A percentile compares a stretch with the other conserved stretches of the same genome.
phyloP scores from a whole-genome alignment of 2,113 vertebrate genomes.

The Prinia subflava region DNA sequence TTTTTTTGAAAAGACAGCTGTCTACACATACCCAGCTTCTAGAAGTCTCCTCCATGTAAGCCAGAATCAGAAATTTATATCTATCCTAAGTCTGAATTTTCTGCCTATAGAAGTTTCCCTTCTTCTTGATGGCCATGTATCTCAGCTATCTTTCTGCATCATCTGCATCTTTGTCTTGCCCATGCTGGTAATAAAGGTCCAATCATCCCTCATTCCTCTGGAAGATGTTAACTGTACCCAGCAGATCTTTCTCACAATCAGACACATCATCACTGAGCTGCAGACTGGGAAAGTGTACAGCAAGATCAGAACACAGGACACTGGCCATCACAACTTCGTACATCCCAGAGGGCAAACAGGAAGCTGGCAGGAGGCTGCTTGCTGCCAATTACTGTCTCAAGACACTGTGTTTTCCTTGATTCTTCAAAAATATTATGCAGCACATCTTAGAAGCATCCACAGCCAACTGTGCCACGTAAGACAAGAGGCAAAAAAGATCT shows the following conservation, averaged over 20 bases:
- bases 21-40: not conserved
- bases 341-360: not conserved
- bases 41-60: not conserved
- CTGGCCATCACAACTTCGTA: not conserved
- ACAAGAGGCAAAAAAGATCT: not conserved
- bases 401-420: not conserved
- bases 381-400: not conserved
- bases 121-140: not conserved
- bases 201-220: not conserved
- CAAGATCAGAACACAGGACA: not conserved
- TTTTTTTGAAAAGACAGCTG: not conserved
- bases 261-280: not conserved
- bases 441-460: not conserved
- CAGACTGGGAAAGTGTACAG: rapidly evolving
- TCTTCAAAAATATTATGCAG: not conserved
- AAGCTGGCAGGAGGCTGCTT: not conserved
- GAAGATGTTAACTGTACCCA: not conserved
- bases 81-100: not conserved
- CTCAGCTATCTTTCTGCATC: not conserved
- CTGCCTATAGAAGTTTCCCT: not conserved
- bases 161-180: not conserved
- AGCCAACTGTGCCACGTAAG: rapidly evolving
- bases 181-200: not conserved
- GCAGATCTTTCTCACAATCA: not conserved
- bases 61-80: not conserved